Evolutionary conservation across 2,113 vertebrate species (phyloP).

Genomic region (Cyprinodon tularosa): DNA sequence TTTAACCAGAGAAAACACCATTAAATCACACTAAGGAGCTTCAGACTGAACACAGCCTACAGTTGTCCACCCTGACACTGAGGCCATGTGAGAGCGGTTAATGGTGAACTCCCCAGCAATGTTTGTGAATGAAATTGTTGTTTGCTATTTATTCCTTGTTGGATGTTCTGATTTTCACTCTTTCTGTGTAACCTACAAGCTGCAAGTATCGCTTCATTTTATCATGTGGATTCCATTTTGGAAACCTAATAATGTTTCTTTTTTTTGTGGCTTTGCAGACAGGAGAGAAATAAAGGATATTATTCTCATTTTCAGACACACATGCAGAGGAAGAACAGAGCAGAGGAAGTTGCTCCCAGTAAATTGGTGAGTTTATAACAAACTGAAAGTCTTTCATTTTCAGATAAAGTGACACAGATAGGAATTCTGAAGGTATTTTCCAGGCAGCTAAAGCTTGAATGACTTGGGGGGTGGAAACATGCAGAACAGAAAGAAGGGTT

Average conservation of each 20-base stretch:
- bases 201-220: neutral
- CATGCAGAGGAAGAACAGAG: neutral
- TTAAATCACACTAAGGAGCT: constrained; percentile 4
- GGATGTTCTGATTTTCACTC: neutral
- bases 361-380: neutral
- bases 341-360: neutral
- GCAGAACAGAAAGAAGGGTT: neutral
- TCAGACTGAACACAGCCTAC: constrained; percentile 17
- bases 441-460: neutral
- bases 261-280: neutral
- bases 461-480: neutral
- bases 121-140: constrained; percentile 51
- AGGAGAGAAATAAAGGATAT: neutral
- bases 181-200: constrained; percentile 4
- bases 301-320: neutral
- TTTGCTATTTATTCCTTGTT: constrained; percentile 10
- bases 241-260: neutral
- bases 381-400: neutral
- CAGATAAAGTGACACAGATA: neutral
- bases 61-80: neutral
- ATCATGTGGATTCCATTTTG: neutral
- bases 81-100: constrained; percentile 35
- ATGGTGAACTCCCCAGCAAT: neutral
- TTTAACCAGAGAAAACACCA: constrained; percentile 3
- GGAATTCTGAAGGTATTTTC: neutral